phyloP scores from a whole-genome alignment of 2,888 invertebrate genomes.

The Achlya flavicornis region DNA sequence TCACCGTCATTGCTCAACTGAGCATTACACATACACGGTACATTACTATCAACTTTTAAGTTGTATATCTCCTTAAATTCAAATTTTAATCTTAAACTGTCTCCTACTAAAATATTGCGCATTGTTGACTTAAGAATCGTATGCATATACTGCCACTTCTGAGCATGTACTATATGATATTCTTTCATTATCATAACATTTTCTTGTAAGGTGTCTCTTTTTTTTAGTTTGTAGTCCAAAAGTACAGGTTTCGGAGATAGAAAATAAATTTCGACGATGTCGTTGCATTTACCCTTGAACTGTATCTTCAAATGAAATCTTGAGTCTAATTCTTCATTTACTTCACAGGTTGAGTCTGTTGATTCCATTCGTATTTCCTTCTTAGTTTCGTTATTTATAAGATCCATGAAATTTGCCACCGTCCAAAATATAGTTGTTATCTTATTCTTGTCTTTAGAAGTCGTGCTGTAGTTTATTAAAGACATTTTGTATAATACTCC shows the following conservation, averaged over 20 bases:
- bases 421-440: constrained; percentile 75
- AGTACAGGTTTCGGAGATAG: constrained; percentile 68
- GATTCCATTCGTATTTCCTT: constrained; percentile 67
- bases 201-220: constrained; percentile 57
- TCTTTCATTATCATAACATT: constrained; percentile 71
- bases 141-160: constrained; percentile 76
- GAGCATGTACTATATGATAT: constrained; percentile 70
- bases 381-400: constrained; percentile 63
- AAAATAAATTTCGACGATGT: constrained; percentile 74
- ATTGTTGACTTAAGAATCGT: constrained; percentile 71
- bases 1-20: constrained; percentile 72
- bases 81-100: constrained; percentile 70
- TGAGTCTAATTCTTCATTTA: constrained; percentile 42
- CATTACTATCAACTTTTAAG: constrained; percentile 62
- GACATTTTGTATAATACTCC: constrained; percentile 36
- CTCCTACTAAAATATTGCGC: constrained; percentile 55
- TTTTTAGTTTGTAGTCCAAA: constrained; percentile 66
- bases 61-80: constrained; percentile 74
- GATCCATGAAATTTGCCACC: constrained; percentile 62
- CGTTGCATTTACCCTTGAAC: constrained; percentile 69
- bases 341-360: constrained; percentile 40
- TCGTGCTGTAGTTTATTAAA: constrained; percentile 63
- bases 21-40: constrained; percentile 48
- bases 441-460: constrained; percentile 71
- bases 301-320: constrained; percentile 74